Percentiles rank a stretch among this genome's conserved stretches.
Conservation (phyloP, 2,797 vertebrate genomes). For the Microcaecilia unicolor region DNA sequence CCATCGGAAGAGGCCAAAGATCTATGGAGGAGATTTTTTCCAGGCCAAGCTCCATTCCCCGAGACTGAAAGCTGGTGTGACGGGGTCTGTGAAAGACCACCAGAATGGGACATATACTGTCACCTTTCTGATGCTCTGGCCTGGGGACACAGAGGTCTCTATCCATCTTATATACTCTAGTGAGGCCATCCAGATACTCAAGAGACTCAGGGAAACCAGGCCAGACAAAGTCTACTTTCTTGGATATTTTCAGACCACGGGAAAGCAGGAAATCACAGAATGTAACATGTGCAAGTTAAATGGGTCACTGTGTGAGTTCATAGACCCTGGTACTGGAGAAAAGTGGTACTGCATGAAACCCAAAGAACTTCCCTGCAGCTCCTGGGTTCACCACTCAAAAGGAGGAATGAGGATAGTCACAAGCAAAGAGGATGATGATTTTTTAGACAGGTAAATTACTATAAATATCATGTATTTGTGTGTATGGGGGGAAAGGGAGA, state of each 20-base stretch:
- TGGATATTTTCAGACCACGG: slow-evolving; percentile 21
- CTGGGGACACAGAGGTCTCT: slow-evolving; percentile 22
- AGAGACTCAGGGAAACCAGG: slow-evolving; percentile 15
- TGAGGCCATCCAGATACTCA: slow-evolving; percentile 27
- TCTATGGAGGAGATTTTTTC: slow-evolving; percentile 38
- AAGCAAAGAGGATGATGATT: slow-evolving; percentile 7
- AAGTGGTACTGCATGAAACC: slow-evolving; percentile 34
- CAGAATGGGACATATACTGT: slow-evolving; percentile 36
- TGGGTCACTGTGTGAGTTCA: slow-evolving; percentile 22
- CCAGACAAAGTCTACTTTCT: slow-evolving; percentile 30
- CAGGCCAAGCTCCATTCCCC: slow-evolving; percentile 23
- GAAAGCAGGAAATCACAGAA: slow-evolving; percentile 1
- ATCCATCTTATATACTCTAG: slow-evolving; percentile 42
- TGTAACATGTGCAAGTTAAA: slow-evolving; percentile 25
- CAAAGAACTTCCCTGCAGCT: slow-evolving; percentile 18
- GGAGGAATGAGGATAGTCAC: slow-evolving; percentile 28
- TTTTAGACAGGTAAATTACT: slow-evolving; percentile 26
- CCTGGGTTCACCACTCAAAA: slow-evolving; percentile 25
- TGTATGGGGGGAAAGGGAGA: neutral
- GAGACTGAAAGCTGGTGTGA: slow-evolving; percentile 23
- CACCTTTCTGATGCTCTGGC: slow-evolving; percentile 30
- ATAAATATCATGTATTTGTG: neutral
- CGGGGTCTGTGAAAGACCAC: slow-evolving; percentile 28
- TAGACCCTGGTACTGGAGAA: slow-evolving; percentile 21
- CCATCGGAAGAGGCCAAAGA: slow-evolving; percentile 19